Percentiles rank a stretch among this genome's conserved stretches.
Evolutionary conservation across 2,888 invertebrate species (phyloP).

Genomic region (Endotricha flammealis): DNA sequence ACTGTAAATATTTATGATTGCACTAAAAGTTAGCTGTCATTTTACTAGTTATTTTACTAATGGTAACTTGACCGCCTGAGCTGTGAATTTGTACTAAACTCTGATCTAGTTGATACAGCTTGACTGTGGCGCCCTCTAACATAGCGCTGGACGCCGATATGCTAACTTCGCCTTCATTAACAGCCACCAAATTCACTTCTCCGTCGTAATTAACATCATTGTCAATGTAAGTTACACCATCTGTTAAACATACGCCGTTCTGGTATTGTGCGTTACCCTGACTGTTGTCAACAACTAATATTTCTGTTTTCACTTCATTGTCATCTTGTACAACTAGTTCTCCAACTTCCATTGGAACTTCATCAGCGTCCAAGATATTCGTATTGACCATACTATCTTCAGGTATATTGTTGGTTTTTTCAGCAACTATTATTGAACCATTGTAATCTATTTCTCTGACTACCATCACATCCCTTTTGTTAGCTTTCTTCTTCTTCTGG

Average conservation of each 20-base stretch:
- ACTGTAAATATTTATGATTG: too few relatives aligned
- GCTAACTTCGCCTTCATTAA: conserved; percentile 44
- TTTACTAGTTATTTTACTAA: conserved; percentile 58
- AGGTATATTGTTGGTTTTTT: conserved; percentile 3
- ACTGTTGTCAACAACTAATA: conserved; percentile 41
- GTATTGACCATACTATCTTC: background rate
- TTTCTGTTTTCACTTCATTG: conserved; percentile 36
- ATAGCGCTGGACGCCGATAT: conserved; percentile 32
- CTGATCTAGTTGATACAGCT: conserved; percentile 55
- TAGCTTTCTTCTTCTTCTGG: conserved; percentile 29
- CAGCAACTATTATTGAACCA: background rate
- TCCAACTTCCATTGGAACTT: conserved; percentile 36
- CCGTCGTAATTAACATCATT: conserved; percentile 26
- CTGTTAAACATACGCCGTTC: conserved; percentile 27
- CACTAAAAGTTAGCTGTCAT: conserved; percentile 53
- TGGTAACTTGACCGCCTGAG: conserved; percentile 45
- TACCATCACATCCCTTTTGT: conserved; percentile 26
- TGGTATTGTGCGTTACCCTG: conserved; percentile 22
- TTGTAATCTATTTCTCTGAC: conserved; percentile 18
- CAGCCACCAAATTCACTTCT: conserved; percentile 46
- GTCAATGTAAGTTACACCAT: conserved; percentile 28
- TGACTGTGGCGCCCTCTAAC: conserved; percentile 40
- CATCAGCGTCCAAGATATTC: background rate
- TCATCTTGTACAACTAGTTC: conserved; percentile 49
- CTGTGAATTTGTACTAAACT: conserved; percentile 54